phyloP scores from a whole-genome alignment of 1,140 invertebrate species.

The Solenopsis invicta region DNA sequence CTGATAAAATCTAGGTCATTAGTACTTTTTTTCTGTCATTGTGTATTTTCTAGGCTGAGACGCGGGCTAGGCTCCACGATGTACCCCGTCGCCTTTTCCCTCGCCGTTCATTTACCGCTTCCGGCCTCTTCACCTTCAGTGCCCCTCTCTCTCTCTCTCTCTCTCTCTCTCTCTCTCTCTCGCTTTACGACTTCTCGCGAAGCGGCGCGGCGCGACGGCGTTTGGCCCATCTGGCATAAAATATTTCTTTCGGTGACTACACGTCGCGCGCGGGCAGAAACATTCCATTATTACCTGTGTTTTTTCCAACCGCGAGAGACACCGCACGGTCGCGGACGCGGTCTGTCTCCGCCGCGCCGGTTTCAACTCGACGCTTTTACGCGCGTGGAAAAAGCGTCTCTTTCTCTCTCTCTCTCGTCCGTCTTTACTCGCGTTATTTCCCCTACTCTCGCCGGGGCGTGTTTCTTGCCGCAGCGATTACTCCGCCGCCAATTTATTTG shows the following conservation, averaged over 20 bases:
- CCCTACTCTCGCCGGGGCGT: constrained; percentile 7
- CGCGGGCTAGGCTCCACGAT: constrained; percentile 1
- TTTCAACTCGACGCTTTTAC: constrained; percentile 22
- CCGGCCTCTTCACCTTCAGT: too few relatives aligned
- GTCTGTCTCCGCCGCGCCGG: too few relatives aligned
- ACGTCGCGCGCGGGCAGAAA: not conserved
- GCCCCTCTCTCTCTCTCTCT: too few relatives aligned
- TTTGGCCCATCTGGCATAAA: constrained; percentile 19
- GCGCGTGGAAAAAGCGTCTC: not conserved
- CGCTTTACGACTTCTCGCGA: constrained; percentile 69
- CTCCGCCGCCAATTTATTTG: constrained; percentile 66
- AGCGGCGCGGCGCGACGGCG: too few relatives aligned
- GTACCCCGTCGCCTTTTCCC: constrained; percentile 34
- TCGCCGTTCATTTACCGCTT: constrained; percentile 48
- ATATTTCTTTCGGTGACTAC: constrained; percentile 37
- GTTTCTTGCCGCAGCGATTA: constrained; percentile 59
- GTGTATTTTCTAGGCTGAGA: constrained; percentile 55
- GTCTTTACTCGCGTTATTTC: constrained; percentile 23
- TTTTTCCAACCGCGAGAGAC: constrained; percentile 17
- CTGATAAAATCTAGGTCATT: constrained; percentile 67
- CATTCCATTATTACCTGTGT: constrained; percentile 39
- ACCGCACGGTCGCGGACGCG: not conserved
- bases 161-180: too few relatives aligned
- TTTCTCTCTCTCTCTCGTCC: not conserved
- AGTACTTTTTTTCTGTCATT: constrained; percentile 62